These are phyloP conservation scores for Volucella inflata DNA, from an alignment of 2,888 invertebrate genomes.

Conservation along the genomic window DNA sequence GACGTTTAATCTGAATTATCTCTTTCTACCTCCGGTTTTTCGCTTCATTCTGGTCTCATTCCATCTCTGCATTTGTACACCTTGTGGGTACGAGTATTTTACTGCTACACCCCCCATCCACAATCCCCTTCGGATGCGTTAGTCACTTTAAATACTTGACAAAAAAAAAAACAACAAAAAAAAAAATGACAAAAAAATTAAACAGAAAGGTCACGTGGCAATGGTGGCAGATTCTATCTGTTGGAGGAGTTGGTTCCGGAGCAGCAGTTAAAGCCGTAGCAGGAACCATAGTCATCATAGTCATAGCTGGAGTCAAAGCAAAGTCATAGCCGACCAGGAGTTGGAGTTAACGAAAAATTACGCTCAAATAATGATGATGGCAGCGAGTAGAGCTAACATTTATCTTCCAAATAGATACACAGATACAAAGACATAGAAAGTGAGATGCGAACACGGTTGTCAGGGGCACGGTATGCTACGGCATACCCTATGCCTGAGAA, in stretches of 20 bases:
- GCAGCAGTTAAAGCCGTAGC: background rate
- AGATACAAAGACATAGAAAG: slow-evolving; percentile 1
- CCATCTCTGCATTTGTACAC: slow-evolving; percentile 9
- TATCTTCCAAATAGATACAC: slow-evolving; percentile 65
- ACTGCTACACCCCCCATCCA: background rate
- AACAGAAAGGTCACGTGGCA: slow-evolving; percentile 54
- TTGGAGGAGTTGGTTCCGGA: background rate
- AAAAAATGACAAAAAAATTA: slow-evolving; percentile 3
- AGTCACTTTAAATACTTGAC: slow-evolving; percentile 64
- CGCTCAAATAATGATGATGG: slow-evolving; percentile 65
- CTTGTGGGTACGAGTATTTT: slow-evolving; percentile 25
- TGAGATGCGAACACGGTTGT: slow-evolving; percentile 18
- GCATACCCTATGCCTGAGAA: slow-evolving; percentile 33
- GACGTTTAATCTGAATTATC: slow-evolving; percentile 75
- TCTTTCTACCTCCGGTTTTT: slow-evolving; percentile 33
- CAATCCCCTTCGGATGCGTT: slow-evolving; percentile 25
- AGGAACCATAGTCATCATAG: too few species aligned
- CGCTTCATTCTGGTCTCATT: background rate
- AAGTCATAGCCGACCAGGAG: too few species aligned
- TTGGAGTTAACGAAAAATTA: slow-evolving; percentile 63
- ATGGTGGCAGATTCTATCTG: slow-evolving; percentile 7
- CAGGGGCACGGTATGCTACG: background rate
- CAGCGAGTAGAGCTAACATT: slow-evolving; percentile 56
- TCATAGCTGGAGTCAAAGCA: too few species aligned
- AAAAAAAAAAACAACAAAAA: slow-evolving; percentile 30